A percentile compares a stretch with the other conserved stretches of the same genome.
These are phyloP conservation scores for Macaria liturata DNA, from an alignment of 2,888 invertebrate species.

Conservation along the genomic window DNA sequence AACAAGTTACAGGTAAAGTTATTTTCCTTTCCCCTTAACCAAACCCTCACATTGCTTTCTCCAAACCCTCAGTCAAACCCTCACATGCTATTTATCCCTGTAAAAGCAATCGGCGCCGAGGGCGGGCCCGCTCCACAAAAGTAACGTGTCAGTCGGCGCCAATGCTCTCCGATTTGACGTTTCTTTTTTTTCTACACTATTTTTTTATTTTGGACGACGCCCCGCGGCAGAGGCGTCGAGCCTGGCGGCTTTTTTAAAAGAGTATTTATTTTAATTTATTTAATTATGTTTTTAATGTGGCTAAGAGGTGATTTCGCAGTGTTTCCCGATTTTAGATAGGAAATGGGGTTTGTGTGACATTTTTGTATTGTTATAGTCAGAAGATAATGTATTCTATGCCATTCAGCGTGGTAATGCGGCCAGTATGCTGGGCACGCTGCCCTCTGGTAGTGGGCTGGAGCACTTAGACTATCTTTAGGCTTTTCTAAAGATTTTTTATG, in stretches of 20 bases:
- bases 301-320: slow-evolving; percentile 36
- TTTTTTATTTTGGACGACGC: slow-evolving; percentile 50
- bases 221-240: slow-evolving; percentile 56
- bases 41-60: not conserved
- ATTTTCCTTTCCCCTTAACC: not conserved
- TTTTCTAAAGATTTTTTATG: too few relatives aligned
- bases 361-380: too few relatives aligned
- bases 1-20: too few relatives aligned
- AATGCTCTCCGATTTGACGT: slow-evolving; percentile 65
- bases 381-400: too few relatives aligned
- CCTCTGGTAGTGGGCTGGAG: too few relatives aligned
- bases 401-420: too few relatives aligned
- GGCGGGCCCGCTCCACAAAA: slow-evolving; percentile 57
- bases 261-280: slow-evolving; percentile 50
- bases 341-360: not conserved
- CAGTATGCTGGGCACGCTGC: too few relatives aligned
- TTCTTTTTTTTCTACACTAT: slow-evolving; percentile 48
- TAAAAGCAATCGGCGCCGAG: slow-evolving; percentile 54
- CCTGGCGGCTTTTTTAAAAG: slow-evolving; percentile 29
- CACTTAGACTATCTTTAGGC: too few relatives aligned
- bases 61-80: slow-evolving; percentile 30
- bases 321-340: slow-evolving; percentile 11
- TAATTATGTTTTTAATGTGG: slow-evolving; percentile 42
- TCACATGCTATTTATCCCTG: too few relatives aligned
- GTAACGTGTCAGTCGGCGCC: slow-evolving; percentile 73